Conservation (phyloP, 2,888 invertebrate species). For the Campoletis raptor region DNA sequence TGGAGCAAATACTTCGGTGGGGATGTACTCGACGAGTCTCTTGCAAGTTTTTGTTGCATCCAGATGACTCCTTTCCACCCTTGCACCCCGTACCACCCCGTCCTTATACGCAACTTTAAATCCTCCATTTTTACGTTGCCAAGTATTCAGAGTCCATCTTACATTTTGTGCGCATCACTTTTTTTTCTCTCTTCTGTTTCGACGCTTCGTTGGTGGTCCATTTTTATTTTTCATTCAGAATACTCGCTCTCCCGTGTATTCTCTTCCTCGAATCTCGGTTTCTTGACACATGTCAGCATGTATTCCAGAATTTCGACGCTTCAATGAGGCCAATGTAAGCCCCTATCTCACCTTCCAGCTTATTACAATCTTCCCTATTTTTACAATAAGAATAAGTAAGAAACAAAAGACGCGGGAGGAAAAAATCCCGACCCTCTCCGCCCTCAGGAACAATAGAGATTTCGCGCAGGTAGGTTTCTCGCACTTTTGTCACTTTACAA, state of each 20-base stretch:
- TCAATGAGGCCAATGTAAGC: constrained; percentile 69
- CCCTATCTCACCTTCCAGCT: constrained; percentile 26
- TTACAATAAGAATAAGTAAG: constrained; percentile 33
- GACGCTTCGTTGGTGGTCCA: constrained; percentile 44
- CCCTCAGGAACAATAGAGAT: constrained; percentile 44
- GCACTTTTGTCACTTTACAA: constrained; percentile 12
- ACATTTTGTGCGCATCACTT: not conserved
- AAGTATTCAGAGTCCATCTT: constrained; percentile 19
- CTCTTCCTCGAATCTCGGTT: not conserved
- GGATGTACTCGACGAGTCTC: not conserved
- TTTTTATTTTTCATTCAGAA: constrained; percentile 36
- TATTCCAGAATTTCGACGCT: constrained; percentile 36
- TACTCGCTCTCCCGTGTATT: constrained; percentile 42
- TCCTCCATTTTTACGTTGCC: not conserved
- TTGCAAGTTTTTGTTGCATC: constrained; percentile 37
- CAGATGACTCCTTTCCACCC: constrained; percentile 19
- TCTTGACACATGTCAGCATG: constrained; percentile 17
- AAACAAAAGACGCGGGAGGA: not conserved
- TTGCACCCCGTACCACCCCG: not conserved
- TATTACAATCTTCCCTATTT: constrained; percentile 56
- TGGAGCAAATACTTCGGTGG: not conserved
- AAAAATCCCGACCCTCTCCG: not conserved
- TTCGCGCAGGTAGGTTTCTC: constrained; percentile 12
- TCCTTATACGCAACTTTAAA: not conserved
- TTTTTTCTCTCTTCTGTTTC: constrained; percentile 34